phyloP scores from a whole-genome alignment of 2,888 invertebrate genomes.

The Phyllotreta striolata region DNA sequence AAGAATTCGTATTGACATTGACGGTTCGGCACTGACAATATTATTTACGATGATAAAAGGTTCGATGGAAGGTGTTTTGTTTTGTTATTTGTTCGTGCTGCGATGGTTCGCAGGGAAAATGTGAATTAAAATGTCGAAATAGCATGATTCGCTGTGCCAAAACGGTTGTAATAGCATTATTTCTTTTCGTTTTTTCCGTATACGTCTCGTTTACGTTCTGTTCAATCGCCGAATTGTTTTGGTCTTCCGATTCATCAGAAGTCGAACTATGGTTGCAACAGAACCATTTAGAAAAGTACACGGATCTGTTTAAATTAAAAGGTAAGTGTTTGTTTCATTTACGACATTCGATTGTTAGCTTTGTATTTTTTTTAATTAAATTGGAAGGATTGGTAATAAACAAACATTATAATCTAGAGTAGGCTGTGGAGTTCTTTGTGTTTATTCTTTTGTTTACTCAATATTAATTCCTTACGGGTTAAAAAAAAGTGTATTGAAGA shows the following conservation, averaged over 20 bases:
- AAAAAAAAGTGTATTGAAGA: too few relatives aligned
- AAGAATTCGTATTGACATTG: too few relatives aligned
- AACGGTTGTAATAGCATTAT: conserved; percentile 61
- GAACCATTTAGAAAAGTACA: conserved; percentile 74
- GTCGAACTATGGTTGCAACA: conserved; percentile 80
- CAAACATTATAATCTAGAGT: background rate
- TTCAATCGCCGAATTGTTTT: conserved; percentile 60
- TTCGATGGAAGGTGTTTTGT: too few relatives aligned
- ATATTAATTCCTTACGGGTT: too few relatives aligned
- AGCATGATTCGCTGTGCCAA: conserved; percentile 61
- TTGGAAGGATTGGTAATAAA: background rate
- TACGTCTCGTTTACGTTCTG: conserved; percentile 62
- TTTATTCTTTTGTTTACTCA: too few relatives aligned
- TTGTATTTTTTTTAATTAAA: background rate
- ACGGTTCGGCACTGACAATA: too few relatives aligned
- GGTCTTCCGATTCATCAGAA: conserved; percentile 60
- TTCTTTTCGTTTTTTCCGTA: conserved; percentile 63
- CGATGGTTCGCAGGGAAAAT: conserved; percentile 30
- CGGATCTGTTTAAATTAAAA: conserved; percentile 73
- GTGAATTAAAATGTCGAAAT: conserved; percentile 37
- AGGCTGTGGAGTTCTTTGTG: background rate
- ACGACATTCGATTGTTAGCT: background rate
- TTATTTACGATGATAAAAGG: too few relatives aligned
- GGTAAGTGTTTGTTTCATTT: conserved; percentile 66
- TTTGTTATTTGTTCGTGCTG: background rate